Evolutionary conservation across 30 jellyfish, hydroid and myxozoan genomes (phyloP).

Genomic region (Chrysaora quinquecirrha): DNA sequence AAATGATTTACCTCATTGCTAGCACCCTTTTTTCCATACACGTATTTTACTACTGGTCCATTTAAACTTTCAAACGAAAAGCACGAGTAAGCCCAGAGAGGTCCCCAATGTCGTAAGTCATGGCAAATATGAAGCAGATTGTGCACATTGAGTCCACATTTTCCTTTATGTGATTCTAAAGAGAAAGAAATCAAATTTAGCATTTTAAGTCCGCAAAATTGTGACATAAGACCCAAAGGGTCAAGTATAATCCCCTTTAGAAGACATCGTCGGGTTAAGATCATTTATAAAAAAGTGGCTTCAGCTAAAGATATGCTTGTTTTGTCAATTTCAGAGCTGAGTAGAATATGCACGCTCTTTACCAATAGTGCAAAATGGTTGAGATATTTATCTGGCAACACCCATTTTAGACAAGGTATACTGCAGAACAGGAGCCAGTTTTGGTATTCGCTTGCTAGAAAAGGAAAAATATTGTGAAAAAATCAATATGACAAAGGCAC

Average conservation of each 20-base stretch:
- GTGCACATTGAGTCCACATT: conserved; percentile 8
- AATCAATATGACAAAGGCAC: no score
- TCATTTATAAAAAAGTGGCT: no score
- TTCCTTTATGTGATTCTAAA: neutral
- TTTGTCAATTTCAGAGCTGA: neutral
- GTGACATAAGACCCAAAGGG: neutral
- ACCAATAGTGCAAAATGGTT: neutral
- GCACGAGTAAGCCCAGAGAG: conserved; percentile 25
- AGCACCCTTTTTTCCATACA: no score
- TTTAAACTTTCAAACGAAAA: neutral
- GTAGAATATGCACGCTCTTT: neutral
- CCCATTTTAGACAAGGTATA: neutral
- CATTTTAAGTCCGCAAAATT: neutral
- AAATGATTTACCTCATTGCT: no score
- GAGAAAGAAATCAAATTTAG: neutral
- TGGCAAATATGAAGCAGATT: neutral
- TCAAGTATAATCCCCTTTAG: neutral
- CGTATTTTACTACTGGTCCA: no score
- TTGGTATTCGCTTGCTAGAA: no score
- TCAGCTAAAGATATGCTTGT: no score
- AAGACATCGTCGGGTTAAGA: neutral
- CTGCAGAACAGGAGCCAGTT: no score
- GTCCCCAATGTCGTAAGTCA: conserved; percentile 7
- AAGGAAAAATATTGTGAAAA: no score
- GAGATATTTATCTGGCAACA: neutral